Percentiles rank a stretch among this genome's conserved stretches.
Conservation (phyloP, 1,140 invertebrate species). For the Colletes latitarsis region DNA sequence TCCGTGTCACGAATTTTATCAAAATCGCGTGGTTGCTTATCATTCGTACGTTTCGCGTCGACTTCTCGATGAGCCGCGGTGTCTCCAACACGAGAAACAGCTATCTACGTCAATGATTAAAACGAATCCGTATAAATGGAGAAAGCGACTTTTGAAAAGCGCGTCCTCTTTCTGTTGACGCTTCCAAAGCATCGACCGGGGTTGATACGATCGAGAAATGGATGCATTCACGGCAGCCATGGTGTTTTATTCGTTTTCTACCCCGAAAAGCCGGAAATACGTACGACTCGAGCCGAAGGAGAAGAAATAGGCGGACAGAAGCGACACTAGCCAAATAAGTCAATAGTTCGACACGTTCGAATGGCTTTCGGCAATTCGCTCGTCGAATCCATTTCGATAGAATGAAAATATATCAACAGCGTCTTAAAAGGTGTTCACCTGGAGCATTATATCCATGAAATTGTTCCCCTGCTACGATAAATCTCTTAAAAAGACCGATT, state of each 20-base stretch:
- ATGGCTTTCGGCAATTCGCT: not conserved
- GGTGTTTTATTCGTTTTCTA: slow-evolving; percentile 20
- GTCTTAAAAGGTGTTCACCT: not conserved
- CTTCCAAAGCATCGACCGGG: slow-evolving; percentile 38
- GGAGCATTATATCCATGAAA: slow-evolving; percentile 9
- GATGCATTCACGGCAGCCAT: slow-evolving; percentile 19
- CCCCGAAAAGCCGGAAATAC: slow-evolving; percentile 20
- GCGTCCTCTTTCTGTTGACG: slow-evolving; percentile 12
- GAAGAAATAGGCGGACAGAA: not conserved
- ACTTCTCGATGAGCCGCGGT: not conserved
- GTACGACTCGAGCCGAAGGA: not conserved
- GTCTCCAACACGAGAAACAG: not conserved
- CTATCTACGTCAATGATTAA: slow-evolving; percentile 29
- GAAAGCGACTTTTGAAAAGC: slow-evolving; percentile 45
- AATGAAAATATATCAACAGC: slow-evolving; percentile 20
- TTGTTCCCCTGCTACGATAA: not conserved
- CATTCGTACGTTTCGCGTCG: not conserved
- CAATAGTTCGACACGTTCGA: not conserved
- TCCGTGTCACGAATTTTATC: not conserved
- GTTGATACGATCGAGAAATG: slow-evolving; percentile 38
- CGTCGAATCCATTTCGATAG: slow-evolving; percentile 11
- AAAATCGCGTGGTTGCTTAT: not conserved
- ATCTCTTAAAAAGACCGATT: slow-evolving; percentile 30
- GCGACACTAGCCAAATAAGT: slow-evolving; percentile 29
- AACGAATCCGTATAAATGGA: slow-evolving; percentile 45